Conservation (phyloP, 2,797 vertebrate genomes). For the Nyctalus aviator region DNA sequence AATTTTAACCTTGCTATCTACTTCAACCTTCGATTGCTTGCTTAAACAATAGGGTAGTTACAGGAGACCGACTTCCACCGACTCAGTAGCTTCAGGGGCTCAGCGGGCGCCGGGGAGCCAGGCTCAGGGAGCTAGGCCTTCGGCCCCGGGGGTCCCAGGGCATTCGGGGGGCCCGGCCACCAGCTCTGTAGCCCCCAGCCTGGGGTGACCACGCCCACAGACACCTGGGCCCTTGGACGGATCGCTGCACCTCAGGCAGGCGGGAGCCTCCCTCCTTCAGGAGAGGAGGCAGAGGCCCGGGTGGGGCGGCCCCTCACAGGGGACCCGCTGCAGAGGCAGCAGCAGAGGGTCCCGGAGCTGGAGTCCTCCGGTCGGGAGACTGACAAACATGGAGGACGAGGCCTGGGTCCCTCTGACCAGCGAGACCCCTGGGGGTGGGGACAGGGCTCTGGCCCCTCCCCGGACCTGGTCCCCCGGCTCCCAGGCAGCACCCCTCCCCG, state of each 20-base stretch:
- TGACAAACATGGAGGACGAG: rapidly evolving
- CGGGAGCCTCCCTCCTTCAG: too few relatives aligned
- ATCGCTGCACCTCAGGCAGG: too few relatives aligned
- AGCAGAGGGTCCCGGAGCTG: rapidly evolving
- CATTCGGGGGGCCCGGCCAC: rapidly evolving
- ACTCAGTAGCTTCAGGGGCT: too few relatives aligned
- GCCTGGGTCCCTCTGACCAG: not conserved
- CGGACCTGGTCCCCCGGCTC: rapidly evolving
- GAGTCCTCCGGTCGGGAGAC: rapidly evolving
- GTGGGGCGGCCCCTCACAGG: rapidly evolving
- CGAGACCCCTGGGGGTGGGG: rapidly evolving
- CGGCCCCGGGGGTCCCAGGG: too few relatives aligned
- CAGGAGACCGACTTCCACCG: too few relatives aligned
- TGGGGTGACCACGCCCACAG: too few relatives aligned
- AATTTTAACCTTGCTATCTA: too few relatives aligned
- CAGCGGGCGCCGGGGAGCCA: rapidly evolving
- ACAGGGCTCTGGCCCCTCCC: rapidly evolving
- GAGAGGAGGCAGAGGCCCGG: not conserved
- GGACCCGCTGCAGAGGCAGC: not conserved
- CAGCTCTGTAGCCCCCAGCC: too few relatives aligned
- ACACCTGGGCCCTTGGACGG: too few relatives aligned
- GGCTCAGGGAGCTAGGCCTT: rapidly evolving
- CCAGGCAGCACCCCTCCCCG: not conserved
- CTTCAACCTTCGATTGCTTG: too few relatives aligned
- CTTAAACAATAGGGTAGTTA: too few relatives aligned